Evolutionary conservation across 1,140 invertebrate species (phyloP), one percentile per base, ranked within the genome.

Genomic region (Centruroides sculpturatus): DNA sequence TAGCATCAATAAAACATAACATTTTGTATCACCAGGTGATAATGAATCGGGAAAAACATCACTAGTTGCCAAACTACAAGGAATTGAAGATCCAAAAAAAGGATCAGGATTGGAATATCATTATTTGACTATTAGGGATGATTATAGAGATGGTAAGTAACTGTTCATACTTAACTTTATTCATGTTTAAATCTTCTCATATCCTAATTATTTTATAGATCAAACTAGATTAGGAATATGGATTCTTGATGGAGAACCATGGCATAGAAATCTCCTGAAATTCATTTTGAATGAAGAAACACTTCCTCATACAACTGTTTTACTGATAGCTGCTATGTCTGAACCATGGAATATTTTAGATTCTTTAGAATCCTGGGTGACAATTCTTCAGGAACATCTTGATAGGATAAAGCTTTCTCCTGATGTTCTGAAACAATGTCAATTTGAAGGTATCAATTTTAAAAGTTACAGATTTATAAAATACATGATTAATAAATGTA

Each of bases 1-100:
- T 23, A 23, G 23, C 23, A 23, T 23, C 23, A 23, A 23, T 23
- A 23, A 23, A 23, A 23, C 23, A 23, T 23, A 23, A 23, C 23
- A 23, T 49, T 49, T 60, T 70, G 8, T 8, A 41, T 41, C 5
- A 41, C 48, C 66, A 85, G 86, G 93, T 69, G 91, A 97, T 73
- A 91, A 91, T 78, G 89, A 94, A 76, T 90, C 87, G 69, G 96
- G 96, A 12, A 99, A 99, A 79, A 98, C 94, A 36, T 98, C 94
- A 57, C 80, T 99, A 62, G 87, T 99, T 71, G 92, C 92, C 3
- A 81, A 79, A 65, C 71, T 84, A 50, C 78, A 81, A 64, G 90
- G 92, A 59, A 59, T 51, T 46, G 92, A 97, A 70, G 90, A 96
- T 76, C 92, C 92, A 4, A 97, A 92, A 75, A 97, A 97, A 78